Conservation (phyloP, 2,888 invertebrate genomes). For the Apodemia zela region DNA sequence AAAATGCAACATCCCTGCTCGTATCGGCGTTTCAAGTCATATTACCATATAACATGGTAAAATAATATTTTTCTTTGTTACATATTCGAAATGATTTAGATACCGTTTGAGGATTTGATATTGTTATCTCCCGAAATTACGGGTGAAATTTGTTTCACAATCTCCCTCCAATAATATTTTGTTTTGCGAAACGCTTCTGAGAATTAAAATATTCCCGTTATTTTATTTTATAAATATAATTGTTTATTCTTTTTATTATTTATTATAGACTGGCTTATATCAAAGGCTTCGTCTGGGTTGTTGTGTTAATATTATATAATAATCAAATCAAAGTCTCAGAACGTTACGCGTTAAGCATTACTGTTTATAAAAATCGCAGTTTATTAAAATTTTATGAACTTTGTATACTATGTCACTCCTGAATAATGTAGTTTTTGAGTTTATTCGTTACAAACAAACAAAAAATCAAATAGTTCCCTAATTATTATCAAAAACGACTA, state of each 20-base stretch:
- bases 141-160: neutral
- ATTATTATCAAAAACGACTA: too few relatives aligned
- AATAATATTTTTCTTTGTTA: neutral
- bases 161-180: neutral
- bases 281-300: too few relatives aligned
- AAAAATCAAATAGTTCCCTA: too few relatives aligned
- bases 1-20: neutral
- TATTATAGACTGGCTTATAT: too few relatives aligned
- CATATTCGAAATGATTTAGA: constrained; percentile 2
- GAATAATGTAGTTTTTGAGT: too few relatives aligned
- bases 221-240: neutral
- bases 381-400: too few relatives aligned
- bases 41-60: neutral
- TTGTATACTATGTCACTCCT: too few relatives aligned
- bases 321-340: too few relatives aligned
- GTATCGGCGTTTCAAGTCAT: neutral
- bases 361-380: too few relatives aligned
- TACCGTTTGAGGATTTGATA: constrained; percentile 11
- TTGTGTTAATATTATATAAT: too few relatives aligned
- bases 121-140: constrained; percentile 8
- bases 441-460: too few relatives aligned
- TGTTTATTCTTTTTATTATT: neutral
- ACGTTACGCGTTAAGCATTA: too few relatives aligned
- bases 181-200: neutral
- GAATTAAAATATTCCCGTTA: constrained; percentile 1